Evolutionary conservation across 2,888 invertebrate genomes (phyloP), one percentile per base, ranked within the genome.

Genomic region (Spodoptera littoralis): DNA sequence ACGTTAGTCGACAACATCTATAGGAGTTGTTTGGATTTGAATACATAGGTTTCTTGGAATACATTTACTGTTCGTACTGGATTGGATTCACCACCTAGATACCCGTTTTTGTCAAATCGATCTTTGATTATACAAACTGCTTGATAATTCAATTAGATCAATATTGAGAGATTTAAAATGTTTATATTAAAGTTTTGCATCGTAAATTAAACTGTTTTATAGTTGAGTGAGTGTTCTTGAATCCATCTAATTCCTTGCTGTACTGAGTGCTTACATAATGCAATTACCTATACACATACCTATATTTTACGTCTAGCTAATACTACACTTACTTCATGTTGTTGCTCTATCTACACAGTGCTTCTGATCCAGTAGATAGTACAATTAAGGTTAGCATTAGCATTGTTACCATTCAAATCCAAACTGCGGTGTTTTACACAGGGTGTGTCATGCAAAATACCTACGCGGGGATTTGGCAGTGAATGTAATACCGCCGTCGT

Each of bases 391-490:
- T 61, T 72, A 75, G 76, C 73, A 61, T 43, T 60, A 58, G 69
- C 60, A 55, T 54, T 56, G 51, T 71, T 66, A 74, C 65, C 76
- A 87, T 91, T 88, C 90, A 92, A 92, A 89, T 91, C 90, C 92
- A 92, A 90, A 89, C 88, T 79, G 67, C 71, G 67, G 62, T 65
- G 82, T 83, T 78, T 77, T 82, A 86, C 80, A 84, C 84, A 73
- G 79, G 84, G 84, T 84, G 84, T 82, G 72, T 65, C 94, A 93
- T 94, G 93, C 94, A 89, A 84, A 92, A 94, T 94, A 96, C 97
- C 97, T 96, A 98, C 98, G 97, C 92, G 97, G 97, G 89, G 97
- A 97, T 95, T 97, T 97, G 70, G 98, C 98, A 82, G 98, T 98
- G 90, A 98, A 98, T 74, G 97, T 98, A 80, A 98, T 97, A 84